A percentile compares a stretch with the other conserved stretches of the same genome.
Conservation (phyloP, 53 echinoderm and acorn worm genomes). For the Echinarachnius parma region DNA sequence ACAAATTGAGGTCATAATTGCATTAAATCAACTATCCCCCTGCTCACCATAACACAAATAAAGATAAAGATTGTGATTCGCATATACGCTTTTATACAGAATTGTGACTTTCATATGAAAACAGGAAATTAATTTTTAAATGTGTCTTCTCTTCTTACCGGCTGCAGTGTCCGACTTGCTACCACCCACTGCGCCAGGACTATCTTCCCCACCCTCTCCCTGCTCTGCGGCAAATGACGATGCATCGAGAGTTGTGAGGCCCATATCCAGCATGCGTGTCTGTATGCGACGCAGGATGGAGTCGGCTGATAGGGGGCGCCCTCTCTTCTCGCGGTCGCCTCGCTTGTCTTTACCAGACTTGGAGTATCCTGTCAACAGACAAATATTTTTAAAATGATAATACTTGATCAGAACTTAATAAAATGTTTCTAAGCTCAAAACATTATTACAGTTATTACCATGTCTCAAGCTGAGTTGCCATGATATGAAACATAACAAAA, state of each 20-base stretch:
- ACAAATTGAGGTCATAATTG: too few species aligned
- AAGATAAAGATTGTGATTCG: too few species aligned
- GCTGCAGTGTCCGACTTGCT: slow-evolving; percentile 18
- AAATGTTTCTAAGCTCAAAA: too few species aligned
- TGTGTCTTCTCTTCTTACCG: slow-evolving; percentile 8
- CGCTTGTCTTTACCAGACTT: slow-evolving; percentile 37
- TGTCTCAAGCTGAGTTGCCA: too few species aligned
- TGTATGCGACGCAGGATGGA: slow-evolving; percentile 47
- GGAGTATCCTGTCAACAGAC: slow-evolving; percentile 8
- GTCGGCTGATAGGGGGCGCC: slow-evolving; percentile 40
- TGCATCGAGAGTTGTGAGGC: slow-evolving; percentile 26
- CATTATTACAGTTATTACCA: too few species aligned
- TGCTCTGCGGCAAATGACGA: slow-evolving; percentile 12
- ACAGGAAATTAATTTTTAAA: too few species aligned
- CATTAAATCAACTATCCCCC: too few species aligned
- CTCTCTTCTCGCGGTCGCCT: slow-evolving; percentile 42
- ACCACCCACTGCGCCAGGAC: slow-evolving; percentile 25
- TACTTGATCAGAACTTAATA: too few species aligned
- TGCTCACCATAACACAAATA: too few species aligned
- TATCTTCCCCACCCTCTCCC: slow-evolving; percentile 10
- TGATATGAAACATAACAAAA: too few species aligned
- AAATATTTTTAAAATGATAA: neutral
- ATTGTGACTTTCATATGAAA: neutral
- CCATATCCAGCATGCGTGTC: slow-evolving; percentile 52
- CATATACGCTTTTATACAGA: too few species aligned